Evolutionary conservation across 2,113 vertebrate genomes (phyloP).

Genomic region (Hemibagrus wyckioides): DNA sequence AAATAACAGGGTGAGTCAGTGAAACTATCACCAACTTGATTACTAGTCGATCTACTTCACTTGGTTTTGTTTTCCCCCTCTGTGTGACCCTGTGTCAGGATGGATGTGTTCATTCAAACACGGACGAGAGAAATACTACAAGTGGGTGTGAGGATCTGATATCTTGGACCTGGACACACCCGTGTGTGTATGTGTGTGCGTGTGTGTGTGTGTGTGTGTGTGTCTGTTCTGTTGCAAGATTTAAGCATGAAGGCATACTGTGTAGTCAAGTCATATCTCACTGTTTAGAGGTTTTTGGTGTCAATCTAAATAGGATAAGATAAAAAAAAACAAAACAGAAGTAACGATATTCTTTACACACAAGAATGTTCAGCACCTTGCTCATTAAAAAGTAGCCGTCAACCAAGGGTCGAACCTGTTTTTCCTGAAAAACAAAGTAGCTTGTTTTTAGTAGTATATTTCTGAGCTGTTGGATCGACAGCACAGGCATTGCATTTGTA

Average conservation of each 20-base stretch:
- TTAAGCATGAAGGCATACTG: background rate
- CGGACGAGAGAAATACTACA: constrained; percentile 44
- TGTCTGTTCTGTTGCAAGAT: background rate
- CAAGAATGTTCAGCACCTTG: background rate
- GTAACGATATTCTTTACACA: background rate
- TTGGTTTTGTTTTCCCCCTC: background rate
- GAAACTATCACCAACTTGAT: background rate
- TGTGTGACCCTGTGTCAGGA: background rate
- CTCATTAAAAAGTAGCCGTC: background rate
- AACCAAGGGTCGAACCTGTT: constrained; percentile 23
- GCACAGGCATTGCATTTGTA: background rate
- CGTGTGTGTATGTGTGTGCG: background rate
- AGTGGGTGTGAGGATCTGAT: constrained; percentile 13
- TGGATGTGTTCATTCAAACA: constrained; percentile 30
- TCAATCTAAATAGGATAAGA: background rate
- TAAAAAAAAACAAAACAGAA: background rate
- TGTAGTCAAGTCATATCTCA: background rate
- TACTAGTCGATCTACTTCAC: background rate
- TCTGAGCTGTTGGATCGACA: background rate
- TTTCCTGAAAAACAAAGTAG: constrained; percentile 14
- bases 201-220: background rate
- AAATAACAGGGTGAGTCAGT: constrained; percentile 6
- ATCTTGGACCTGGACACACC: constrained; percentile 15
- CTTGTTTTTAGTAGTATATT: background rate
- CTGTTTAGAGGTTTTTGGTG: background rate